Evolutionary conservation across 2,888 invertebrate genomes (phyloP).

Genomic region (Thereva unica): DNA sequence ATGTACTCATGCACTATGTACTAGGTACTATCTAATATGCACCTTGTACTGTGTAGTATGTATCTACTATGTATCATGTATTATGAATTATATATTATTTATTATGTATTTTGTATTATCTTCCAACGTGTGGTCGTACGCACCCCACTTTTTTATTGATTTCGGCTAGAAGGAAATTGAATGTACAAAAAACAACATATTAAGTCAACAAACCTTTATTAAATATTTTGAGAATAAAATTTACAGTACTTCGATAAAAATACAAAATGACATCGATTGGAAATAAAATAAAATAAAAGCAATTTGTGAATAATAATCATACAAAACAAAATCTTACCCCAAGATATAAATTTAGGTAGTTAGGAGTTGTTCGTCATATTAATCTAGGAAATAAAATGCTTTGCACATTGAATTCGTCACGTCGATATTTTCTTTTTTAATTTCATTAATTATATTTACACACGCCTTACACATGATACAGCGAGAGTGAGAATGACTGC

Average conservation of each 20-base stretch:
- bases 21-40: no score
- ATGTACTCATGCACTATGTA: no score
- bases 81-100: no score
- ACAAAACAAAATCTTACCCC: slow-evolving; percentile 23
- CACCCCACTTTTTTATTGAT: no score
- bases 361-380: slow-evolving; percentile 21
- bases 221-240: not conserved
- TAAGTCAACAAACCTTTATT: slow-evolving; percentile 32
- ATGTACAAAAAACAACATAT: not conserved
- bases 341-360: slow-evolving; percentile 17
- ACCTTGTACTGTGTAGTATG: no score
- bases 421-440: not conserved
- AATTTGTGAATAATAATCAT: slow-evolving; percentile 5
- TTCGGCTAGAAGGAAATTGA: no score
- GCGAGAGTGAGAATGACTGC: slow-evolving; percentile 31
- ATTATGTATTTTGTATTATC: no score
- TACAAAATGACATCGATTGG: slow-evolving; percentile 8
- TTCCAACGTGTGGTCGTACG: no score
- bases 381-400: slow-evolving; percentile 27
- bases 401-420: slow-evolving; percentile 24
- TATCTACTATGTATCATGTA: no score
- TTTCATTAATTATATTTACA: slow-evolving; percentile 38
- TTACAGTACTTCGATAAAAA: slow-evolving; percentile 22
- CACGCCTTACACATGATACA: slow-evolving; percentile 36
- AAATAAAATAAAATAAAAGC: not conserved